phyloP scores from a whole-genome alignment of 2,888 invertebrate species.

The Lasioglossum lativentre region DNA sequence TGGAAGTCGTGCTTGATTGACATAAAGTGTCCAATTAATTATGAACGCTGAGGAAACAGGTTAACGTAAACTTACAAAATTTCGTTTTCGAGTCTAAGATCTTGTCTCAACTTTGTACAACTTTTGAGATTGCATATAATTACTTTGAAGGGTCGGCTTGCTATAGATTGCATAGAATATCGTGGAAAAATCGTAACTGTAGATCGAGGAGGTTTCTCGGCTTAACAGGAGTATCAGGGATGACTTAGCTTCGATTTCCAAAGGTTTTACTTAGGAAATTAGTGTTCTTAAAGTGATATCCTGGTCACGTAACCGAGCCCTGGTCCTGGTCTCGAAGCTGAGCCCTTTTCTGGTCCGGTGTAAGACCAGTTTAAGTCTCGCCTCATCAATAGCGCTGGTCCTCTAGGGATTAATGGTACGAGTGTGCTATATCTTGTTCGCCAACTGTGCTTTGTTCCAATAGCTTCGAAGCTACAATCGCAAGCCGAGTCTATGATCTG shows the following conservation, averaged over 20 bases:
- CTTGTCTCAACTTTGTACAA: neutral
- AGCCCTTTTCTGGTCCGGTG: neutral
- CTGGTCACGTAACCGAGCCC: neutral
- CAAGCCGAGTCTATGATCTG: conserved; percentile 14
- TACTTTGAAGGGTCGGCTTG: neutral
- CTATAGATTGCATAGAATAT: neutral
- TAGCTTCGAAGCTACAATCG: neutral
- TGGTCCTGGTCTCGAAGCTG: neutral
- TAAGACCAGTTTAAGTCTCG: conserved; percentile 16
- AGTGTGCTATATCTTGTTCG: neutral
- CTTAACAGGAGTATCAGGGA: neutral
- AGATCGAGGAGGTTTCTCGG: neutral
- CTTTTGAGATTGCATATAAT: neutral
- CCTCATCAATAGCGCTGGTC: conserved; percentile 9
- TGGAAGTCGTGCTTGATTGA: neutral
- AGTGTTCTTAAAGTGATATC: neutral
- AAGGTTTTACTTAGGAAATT: conserved; percentile 9
- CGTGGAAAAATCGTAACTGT: neutral
- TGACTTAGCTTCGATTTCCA: neutral
- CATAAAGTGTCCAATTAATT: neutral
- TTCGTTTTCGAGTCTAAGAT: neutral
- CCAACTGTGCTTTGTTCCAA: conserved; percentile 9
- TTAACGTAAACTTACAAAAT: neutral
- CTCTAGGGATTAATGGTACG: conserved; percentile 10
- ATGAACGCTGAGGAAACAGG: no score